These are phyloP conservation scores for Nyctalus aviator DNA, from an alignment of 2,797 vertebrate species.

Conservation along the genomic window DNA sequence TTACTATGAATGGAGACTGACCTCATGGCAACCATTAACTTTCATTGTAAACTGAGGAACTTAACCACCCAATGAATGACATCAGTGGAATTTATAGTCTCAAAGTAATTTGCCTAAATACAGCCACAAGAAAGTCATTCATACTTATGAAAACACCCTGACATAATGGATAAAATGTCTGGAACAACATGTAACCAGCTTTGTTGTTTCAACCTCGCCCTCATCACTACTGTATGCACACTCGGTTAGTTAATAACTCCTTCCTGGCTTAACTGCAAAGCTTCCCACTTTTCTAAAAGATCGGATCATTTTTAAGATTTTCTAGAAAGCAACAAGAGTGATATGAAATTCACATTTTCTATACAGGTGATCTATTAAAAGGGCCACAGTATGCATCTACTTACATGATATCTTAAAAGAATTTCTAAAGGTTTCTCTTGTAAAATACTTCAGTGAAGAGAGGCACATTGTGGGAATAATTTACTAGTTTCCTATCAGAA, in stretches of 20 bases:
- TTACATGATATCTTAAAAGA: not conserved
- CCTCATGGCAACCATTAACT: not conserved
- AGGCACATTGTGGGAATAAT: not conserved
- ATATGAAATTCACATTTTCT: not conserved
- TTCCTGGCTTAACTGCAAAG: not conserved
- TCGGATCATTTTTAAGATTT: not conserved
- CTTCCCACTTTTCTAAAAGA: not conserved
- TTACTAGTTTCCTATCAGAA: not conserved
- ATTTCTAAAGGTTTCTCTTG: not conserved
- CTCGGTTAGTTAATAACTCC: not conserved
- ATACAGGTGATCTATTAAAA: not conserved
- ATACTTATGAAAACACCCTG: not conserved
- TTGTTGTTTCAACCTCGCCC: fast-evolving
- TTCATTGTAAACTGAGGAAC: slow-evolving; percentile 31
- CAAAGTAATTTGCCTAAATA: slow-evolving; percentile 47
- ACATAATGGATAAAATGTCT: not conserved
- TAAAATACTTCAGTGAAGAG: not conserved
- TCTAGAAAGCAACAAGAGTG: not conserved
- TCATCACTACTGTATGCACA: not conserved
- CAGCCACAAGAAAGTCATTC: not conserved
- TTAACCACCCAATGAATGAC: slow-evolving; percentile 27
- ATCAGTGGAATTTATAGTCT: slow-evolving; percentile 25
- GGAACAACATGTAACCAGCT: not conserved
- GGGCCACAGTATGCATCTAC: not conserved
- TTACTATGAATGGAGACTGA: slow-evolving; percentile 34